phyloP scores from a whole-genome alignment of 2,113 vertebrate genomes.

The Semnornis frantzii region DNA sequence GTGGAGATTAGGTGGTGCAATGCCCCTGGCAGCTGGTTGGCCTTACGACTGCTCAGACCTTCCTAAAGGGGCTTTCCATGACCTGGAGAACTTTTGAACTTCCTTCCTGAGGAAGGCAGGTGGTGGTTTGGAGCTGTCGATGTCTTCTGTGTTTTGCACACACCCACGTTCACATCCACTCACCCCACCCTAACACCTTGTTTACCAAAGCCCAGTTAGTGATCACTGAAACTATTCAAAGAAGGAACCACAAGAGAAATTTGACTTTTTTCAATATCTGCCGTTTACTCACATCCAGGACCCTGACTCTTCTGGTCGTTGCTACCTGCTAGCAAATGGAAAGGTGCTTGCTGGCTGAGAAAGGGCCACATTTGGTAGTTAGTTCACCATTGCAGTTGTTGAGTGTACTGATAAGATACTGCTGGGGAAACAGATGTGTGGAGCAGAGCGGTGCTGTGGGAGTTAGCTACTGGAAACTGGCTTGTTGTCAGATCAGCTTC shows the following conservation, averaged over 20 bases:
- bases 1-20: background rate
- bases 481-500: background rate
- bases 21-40: background rate
- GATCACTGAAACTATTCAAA: background rate
- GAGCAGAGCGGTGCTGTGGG: background rate
- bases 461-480: background rate
- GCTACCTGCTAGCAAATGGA: background rate
- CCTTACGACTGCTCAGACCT: conserved; percentile 28
- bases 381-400: background rate
- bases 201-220: background rate
- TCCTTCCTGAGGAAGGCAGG: conserved; percentile 21
- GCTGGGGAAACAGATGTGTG: background rate
- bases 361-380: background rate
- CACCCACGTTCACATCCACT: background rate
- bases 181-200: background rate
- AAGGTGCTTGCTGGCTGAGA: background rate
- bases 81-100: conserved; percentile 6
- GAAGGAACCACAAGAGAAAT: background rate
- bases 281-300: background rate
- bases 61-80: conserved; percentile 33
- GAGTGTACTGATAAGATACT: background rate
- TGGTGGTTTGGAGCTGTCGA: background rate
- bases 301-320: background rate
- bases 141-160: background rate
- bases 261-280: background rate